Conservation (phyloP, 2,888 invertebrate species). For the Calameuta pallipes region DNA sequence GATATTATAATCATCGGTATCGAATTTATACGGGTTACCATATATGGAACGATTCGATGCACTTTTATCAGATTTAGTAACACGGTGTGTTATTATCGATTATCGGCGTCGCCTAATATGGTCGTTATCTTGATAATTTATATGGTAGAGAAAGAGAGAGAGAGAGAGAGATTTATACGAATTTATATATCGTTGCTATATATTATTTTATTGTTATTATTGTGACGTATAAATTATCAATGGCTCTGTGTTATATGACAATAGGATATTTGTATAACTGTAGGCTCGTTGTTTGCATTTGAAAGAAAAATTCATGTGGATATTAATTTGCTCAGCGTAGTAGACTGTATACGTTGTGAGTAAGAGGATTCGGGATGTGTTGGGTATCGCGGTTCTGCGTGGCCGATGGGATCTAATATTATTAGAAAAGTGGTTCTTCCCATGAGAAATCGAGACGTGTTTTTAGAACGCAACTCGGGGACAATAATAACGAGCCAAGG, state of each 20-base stretch:
- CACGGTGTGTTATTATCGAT: neutral
- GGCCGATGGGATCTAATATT: neutral
- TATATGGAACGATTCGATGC: neutral
- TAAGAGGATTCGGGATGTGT: neutral
- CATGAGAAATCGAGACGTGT: neutral
- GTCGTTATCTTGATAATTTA: neutral
- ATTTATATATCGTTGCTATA: neutral
- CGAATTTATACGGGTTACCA: neutral
- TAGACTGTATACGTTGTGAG: neutral
- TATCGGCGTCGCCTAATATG: neutral
- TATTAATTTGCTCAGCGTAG: neutral
- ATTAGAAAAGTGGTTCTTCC: neutral
- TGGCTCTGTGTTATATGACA: neutral
- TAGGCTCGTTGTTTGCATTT: neutral
- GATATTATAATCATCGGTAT: neutral
- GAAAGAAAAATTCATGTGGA: neutral
- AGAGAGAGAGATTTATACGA: neutral
- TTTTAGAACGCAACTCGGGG: neutral
- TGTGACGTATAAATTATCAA: neutral
- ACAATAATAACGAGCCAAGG: neutral
- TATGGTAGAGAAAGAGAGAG: too few species aligned
- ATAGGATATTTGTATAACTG: neutral
- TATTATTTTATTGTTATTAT: neutral
- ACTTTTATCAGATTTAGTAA: neutral
- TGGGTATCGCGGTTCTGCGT: neutral